These are phyloP conservation scores for Cyprinus carpio DNA, from an alignment of 2,113 vertebrate genomes.

Conservation along the genomic window DNA sequence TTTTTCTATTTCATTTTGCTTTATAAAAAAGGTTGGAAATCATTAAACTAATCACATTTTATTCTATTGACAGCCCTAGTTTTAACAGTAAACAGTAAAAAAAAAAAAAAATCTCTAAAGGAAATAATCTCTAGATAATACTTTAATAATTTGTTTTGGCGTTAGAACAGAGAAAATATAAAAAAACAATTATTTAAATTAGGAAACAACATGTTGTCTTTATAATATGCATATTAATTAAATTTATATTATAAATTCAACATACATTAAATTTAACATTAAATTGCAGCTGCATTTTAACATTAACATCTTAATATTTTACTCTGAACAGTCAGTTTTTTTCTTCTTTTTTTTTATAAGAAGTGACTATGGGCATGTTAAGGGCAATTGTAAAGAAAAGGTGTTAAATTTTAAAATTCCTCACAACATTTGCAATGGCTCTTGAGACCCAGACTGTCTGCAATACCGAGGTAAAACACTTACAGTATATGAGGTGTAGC, in stretches of 20 bases:
- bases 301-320: background rate
- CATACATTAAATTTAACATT: background rate
- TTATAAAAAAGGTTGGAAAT: background rate
- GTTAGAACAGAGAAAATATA: background rate
- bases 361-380: background rate
- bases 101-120: background rate
- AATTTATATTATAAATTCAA: background rate
- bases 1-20: background rate
- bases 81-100: background rate
- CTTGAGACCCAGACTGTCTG: background rate
- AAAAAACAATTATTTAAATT: background rate
- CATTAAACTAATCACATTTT: background rate
- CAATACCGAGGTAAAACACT: conserved; percentile 30
- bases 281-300: background rate
- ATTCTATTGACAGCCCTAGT: background rate
- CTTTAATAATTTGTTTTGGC: background rate
- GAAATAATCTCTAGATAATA: background rate
- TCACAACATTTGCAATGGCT: conserved; percentile 4
- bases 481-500: background rate
- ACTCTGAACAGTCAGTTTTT: background rate
- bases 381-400: background rate
- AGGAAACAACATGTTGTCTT: background rate
- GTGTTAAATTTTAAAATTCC: background rate
- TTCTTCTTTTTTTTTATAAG: background rate
- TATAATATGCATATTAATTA: background rate